Base-by-base conservation (phyloP, 2,888 invertebrate genomes). In the Heliconius erato region DNA sequence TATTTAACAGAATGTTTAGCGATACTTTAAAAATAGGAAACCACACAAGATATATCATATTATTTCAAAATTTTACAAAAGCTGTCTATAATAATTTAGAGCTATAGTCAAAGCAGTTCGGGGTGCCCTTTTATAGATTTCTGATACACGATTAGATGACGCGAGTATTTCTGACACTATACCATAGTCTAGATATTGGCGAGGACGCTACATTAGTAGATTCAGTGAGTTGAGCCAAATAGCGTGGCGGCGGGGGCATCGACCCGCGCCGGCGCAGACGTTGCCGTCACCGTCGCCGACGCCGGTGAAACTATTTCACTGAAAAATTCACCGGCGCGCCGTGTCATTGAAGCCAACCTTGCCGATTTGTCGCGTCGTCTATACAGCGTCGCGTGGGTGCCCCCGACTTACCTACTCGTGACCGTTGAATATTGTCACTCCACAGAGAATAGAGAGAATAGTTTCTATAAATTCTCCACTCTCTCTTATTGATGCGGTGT, bases 261-360 rank as follows among this genome's bases (percentile, higher is more conserved):
- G 96, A 96, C 96, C 92, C 90, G 90, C 89, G 86, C 88, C 88
- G 87, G 93, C 95, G 92, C 95, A 94, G 96, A 94, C 96, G 94
- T 92, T 93, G 95, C 95, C 96, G 93, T 93, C 95, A 93, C 91
- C 91, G 90, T 87, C 81, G 79, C 82, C 91, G 90, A 90, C 91
- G 91, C 90, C 91, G 90, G 92, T 93, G 93, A 94, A 94, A 95
- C 94, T 95, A 95, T 95, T 95, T 94, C 93, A 93, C 95, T 95
- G 95, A 95, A 95, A 95, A 95, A 93, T 94, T 92, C 89, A 91
- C 88, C 91, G 92, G 87, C 92, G 91, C 91, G 92, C 88, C 93
- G 91, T 92, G 94, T 93, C 93, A 93, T 94, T 93, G 92, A 91
- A 93, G 91, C 88, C 94, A 95, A 94, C 95, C 95, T 95, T 95